Percentiles rank a stretch among this genome's conserved stretches.
phyloP scores from a whole-genome alignment of 2,888 invertebrate species.

The Apoderus coryli region DNA sequence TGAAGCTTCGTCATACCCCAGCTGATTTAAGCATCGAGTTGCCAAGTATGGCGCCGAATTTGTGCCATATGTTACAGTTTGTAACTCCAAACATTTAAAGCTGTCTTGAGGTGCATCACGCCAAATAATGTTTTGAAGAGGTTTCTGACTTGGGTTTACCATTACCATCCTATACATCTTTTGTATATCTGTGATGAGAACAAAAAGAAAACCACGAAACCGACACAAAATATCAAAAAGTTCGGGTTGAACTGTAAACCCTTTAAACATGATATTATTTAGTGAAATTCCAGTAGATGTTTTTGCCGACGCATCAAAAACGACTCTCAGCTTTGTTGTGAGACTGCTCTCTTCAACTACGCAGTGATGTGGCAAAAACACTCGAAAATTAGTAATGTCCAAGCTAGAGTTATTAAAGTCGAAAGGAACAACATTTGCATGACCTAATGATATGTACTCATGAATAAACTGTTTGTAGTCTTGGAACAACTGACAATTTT shows the following conservation, averaged over 20 bases:
- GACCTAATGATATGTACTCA: conserved; percentile 8
- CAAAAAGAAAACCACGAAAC: conserved; percentile 10
- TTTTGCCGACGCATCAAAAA: conserved; percentile 11
- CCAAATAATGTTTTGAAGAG: conserved; percentile 12
- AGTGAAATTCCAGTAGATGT: conserved; percentile 7
- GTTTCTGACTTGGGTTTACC: conserved; percentile 6
- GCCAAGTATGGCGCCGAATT: conserved; percentile 12
- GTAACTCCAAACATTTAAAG: conserved; percentile 10
- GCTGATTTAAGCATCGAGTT: conserved; percentile 7
- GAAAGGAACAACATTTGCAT: conserved; percentile 8
- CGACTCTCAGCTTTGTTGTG: too few species aligned
- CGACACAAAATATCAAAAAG: conserved; percentile 11
- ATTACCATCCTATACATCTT: conserved; percentile 10
- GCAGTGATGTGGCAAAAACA: conserved; percentile 12
- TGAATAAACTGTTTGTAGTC: conserved; percentile 8
- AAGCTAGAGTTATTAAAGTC: conserved; percentile 1
- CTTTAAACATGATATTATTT: conserved; percentile 9
- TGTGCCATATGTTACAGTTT: conserved; percentile 11
- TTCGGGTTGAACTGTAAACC: conserved; percentile 10
- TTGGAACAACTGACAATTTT: neutral
- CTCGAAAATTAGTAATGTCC: conserved; percentile 5
- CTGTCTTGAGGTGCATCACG: conserved; percentile 4
- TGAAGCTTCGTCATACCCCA: conserved; percentile 2
- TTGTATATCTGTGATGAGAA: conserved; percentile 7
- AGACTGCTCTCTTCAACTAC: too few species aligned